Percentiles rank a stretch among this genome's conserved stretches.
Evolutionary conservation across 2,797 vertebrate species (phyloP).

Genomic region (Tadarida brasiliensis): DNA sequence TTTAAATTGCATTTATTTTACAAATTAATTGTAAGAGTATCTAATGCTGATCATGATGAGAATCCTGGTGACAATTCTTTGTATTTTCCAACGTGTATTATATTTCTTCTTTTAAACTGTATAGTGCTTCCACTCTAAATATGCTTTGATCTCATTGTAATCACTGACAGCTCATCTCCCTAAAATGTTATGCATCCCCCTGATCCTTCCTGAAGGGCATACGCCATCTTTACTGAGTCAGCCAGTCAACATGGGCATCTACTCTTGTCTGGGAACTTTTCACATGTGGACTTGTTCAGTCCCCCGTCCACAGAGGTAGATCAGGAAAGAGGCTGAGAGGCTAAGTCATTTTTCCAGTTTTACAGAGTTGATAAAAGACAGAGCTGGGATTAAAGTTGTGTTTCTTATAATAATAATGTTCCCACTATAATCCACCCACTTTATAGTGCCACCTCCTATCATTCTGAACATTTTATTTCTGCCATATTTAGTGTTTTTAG

Average conservation of each 20-base stretch:
- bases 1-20: constrained; percentile 11
- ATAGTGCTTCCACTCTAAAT: background rate
- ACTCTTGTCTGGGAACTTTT: background rate
- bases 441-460: background rate
- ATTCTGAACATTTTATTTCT: constrained; percentile 3
- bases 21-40: constrained; percentile 14
- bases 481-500: background rate
- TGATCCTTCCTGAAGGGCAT: background rate
- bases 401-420: background rate
- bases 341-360: background rate
- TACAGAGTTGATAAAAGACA: background rate
- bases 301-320: background rate
- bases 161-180: background rate
- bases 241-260: background rate
- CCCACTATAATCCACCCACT: background rate
- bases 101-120: background rate
- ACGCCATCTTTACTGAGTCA: background rate
- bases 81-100: background rate
- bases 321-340: background rate
- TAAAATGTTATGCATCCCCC: background rate
- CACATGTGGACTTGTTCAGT: accelerated
- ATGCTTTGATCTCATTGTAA: constrained; percentile 4
- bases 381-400: background rate
- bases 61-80: background rate
- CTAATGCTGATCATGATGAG: background rate